A percentile compares a stretch with the other conserved stretches of the same genome.
Conservation (phyloP, 2,888 invertebrate species). For the Embidobia sp. region DNA sequence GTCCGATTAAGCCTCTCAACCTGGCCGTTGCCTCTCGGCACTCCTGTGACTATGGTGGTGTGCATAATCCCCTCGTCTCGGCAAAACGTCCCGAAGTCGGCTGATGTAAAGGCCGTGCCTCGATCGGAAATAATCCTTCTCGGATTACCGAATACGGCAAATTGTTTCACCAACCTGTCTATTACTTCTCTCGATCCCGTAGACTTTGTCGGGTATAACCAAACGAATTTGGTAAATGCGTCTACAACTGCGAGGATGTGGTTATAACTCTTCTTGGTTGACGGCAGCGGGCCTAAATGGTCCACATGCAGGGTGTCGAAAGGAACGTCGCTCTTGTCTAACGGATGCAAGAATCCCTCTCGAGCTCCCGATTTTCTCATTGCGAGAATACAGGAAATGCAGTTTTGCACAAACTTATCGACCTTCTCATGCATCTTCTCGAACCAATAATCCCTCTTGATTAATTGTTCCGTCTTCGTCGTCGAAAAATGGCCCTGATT, state of each 20-base stretch:
- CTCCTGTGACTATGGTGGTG: neutral
- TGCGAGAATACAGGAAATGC: no score
- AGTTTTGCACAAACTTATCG: no score
- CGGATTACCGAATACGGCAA: neutral
- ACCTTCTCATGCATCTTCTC: no score
- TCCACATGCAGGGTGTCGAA: no score
- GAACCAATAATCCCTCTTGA: no score
- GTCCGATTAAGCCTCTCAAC: neutral
- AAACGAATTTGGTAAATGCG: neutral
- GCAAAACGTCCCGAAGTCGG: no score
- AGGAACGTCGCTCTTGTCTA: no score
- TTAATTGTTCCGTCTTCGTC: no score
- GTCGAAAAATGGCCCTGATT: no score
- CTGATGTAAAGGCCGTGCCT: neutral
- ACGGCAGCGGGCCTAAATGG: neutral
- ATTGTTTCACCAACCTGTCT: constrained; percentile 1
- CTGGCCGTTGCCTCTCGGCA: neutral
- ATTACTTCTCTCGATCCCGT: neutral
- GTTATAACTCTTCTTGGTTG: neutral
- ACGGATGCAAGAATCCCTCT: no score
- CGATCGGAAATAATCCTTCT: neutral
- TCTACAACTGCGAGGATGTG: constrained; percentile 1
- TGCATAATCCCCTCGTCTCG: no score
- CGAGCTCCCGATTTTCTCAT: no score
- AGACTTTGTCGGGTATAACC: neutral